A percentile compares a stretch with the other conserved stretches of the same genome.
phyloP scores from a whole-genome alignment of 37 sponge, comb jelly and placozoan genomes.

The Cliona cf. orientalis region DNA sequence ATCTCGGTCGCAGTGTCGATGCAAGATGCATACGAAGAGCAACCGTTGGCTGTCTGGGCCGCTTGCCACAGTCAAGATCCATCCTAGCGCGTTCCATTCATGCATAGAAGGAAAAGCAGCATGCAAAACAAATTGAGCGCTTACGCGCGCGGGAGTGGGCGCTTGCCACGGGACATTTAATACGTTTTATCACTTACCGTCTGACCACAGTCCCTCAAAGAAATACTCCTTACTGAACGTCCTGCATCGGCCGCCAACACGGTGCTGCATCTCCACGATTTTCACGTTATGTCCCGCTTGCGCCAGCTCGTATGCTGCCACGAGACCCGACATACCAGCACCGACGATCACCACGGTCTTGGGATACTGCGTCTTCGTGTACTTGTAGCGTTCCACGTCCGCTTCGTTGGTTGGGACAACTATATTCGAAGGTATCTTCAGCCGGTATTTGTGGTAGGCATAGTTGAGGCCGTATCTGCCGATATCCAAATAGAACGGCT shows the following conservation, averaged over 20 bases:
- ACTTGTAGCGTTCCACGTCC: neutral
- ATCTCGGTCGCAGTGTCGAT: too few relatives aligned
- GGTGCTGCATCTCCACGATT: constrained; percentile 55
- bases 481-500: constrained; percentile 46
- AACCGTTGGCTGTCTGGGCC: too few relatives aligned
- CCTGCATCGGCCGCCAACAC: constrained; percentile 65
- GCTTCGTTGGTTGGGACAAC: neutral
- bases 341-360: constrained; percentile 55
- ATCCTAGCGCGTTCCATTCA: too few relatives aligned
- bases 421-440: too few relatives aligned
- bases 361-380: constrained; percentile 29
- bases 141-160: too few relatives aligned
- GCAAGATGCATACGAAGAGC: too few relatives aligned
- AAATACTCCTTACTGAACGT: constrained; percentile 19
- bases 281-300: constrained; percentile 63
- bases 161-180: too few relatives aligned
- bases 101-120: too few relatives aligned
- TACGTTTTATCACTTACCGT: too few relatives aligned
- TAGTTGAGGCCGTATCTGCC: constrained; percentile 29
- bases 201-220: too few relatives aligned
- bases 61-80: too few relatives aligned
- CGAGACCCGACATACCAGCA: constrained; percentile 63
- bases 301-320: constrained; percentile 63
- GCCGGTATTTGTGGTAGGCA: constrained; percentile 51
- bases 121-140: too few relatives aligned